Evolutionary conservation across 1,140 invertebrate genomes (phyloP).

Genomic region (Drosophila lacertosa): DNA sequence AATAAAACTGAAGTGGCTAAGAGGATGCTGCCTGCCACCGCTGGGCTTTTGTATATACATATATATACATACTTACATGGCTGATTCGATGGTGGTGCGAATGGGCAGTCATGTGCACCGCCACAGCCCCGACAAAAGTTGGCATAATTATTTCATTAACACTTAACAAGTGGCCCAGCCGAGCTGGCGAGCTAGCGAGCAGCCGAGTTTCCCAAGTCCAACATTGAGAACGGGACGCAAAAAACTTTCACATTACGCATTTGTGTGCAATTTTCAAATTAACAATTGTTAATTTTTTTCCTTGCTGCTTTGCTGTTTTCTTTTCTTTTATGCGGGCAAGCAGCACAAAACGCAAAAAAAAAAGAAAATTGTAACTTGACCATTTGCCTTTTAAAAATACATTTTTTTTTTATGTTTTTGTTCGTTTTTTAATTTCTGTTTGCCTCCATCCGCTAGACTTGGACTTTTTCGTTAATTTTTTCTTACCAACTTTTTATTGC

Average conservation of each 20-base stretch:
- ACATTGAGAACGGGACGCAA: conserved; percentile 38
- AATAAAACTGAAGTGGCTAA: conserved; percentile 75
- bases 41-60: neutral
- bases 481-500: conserved; percentile 79
- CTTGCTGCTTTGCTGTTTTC: conserved; percentile 34
- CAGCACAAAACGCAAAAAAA: conserved; percentile 52
- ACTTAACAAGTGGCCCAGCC: conserved; percentile 78
- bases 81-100: conserved; percentile 26
- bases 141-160: conserved; percentile 83
- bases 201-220: neutral
- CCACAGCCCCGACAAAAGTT: conserved; percentile 58
- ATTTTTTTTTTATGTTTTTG: conserved; percentile 49
- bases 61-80: conserved; percentile 5
- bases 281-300: conserved; percentile 79
- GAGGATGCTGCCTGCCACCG: conserved; percentile 23
- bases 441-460: conserved; percentile 16
- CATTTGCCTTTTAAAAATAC: conserved; percentile 77
- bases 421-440: conserved; percentile 53
- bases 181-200: neutral
- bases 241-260: conserved; percentile 81
- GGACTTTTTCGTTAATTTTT: conserved; percentile 54
- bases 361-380: conserved; percentile 65
- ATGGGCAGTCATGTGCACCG: conserved; percentile 36
- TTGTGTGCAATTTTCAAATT: conserved; percentile 83
- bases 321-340: conserved; percentile 54